These are phyloP conservation scores for Copidosoma aretas DNA, from an alignment of 2,888 invertebrate species.

Conservation along the genomic window DNA sequence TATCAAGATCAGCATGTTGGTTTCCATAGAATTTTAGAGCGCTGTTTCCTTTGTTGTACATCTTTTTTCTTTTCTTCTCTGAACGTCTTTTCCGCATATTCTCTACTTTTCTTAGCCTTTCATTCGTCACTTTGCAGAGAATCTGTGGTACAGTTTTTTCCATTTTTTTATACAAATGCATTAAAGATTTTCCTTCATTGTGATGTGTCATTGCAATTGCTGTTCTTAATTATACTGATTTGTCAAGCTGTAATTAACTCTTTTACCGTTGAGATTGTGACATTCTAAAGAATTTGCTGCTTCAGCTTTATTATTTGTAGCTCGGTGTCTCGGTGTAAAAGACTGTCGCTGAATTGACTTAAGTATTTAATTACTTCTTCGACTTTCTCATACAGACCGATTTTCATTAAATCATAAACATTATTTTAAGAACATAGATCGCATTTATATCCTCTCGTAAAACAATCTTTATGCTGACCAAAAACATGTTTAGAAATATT, in stretches of 20 bases:
- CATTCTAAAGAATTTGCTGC: slow-evolving; percentile 7
- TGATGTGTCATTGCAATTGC: slow-evolving; percentile 8
- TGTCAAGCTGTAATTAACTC: slow-evolving; percentile 2
- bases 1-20: slow-evolving; percentile 7
- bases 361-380: slow-evolving; percentile 20
- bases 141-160: slow-evolving; percentile 5
- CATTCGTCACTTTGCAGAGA: background rate
- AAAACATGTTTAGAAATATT: no score
- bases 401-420: no score
- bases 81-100: background rate
- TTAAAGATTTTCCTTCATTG: slow-evolving; percentile 24
- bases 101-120: slow-evolving; percentile 1
- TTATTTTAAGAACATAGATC: no score
- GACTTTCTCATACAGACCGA: no score
- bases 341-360: slow-evolving; percentile 37
- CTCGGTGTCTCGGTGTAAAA: slow-evolving; percentile 34
- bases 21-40: background rate
- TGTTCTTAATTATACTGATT: slow-evolving; percentile 9
- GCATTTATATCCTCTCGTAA: no score
- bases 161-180: slow-evolving; percentile 10
- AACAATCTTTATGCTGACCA: no score
- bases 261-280: slow-evolving; percentile 2
- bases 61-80: background rate
- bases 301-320: slow-evolving; percentile 29
- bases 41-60: background rate